These are phyloP conservation scores for Aplocera efformata DNA, from an alignment of 2,888 invertebrate genomes.

Conservation along the genomic window DNA sequence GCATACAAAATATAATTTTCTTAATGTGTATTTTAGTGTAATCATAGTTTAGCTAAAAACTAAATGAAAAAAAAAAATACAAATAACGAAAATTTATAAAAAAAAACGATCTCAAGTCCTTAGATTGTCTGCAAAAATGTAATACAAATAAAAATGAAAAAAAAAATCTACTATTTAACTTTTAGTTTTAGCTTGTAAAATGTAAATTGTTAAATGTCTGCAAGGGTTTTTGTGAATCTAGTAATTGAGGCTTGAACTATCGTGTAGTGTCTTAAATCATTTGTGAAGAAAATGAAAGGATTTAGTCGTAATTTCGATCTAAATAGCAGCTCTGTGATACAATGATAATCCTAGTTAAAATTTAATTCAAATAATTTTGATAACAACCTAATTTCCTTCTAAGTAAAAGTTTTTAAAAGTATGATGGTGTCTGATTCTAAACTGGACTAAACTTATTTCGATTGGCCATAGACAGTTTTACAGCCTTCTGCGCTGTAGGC, in stretches of 20 bases:
- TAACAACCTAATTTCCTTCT: too few species aligned
- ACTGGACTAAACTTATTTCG: too few species aligned
- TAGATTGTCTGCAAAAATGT: constrained; percentile 12
- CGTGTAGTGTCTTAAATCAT: too few species aligned
- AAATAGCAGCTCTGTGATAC: constrained; percentile 6
- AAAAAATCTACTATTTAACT: neutral
- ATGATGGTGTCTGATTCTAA: too few species aligned
- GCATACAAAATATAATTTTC: constrained; percentile 24
- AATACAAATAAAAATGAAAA: neutral
- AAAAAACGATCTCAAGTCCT: constrained; percentile 64
- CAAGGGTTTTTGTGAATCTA: too few species aligned
- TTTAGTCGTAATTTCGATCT: neutral
- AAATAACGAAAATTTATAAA: constrained; percentile 53
- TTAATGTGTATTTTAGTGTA: constrained; percentile 20
- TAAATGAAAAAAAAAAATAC: constrained; percentile 64
- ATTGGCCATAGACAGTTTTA: too few species aligned
- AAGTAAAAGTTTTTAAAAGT: too few species aligned
- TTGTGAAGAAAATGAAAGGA: too few species aligned
- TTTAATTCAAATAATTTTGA: neutral
- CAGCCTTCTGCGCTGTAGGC: too few species aligned
- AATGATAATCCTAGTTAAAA: neutral
- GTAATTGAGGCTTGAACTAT: too few species aligned
- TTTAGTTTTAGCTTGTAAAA: neutral
- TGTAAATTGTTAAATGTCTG: constrained; percentile 6
- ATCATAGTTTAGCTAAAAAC: constrained; percentile 40